These are phyloP conservation scores for Bedellia somnulentella DNA, from an alignment of 2,888 invertebrate species.

Conservation along the genomic window DNA sequence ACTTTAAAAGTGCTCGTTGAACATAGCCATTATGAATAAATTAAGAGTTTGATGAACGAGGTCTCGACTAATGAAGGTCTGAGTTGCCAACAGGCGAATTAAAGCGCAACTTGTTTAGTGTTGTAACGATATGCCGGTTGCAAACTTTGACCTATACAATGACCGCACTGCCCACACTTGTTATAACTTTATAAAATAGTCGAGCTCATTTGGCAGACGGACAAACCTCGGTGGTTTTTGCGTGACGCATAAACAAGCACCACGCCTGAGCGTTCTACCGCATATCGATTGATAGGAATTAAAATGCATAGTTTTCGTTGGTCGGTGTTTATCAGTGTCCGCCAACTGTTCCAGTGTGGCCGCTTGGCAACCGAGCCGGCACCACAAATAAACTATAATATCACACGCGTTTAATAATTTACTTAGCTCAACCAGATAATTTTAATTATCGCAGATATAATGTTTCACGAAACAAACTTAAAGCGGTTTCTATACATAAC, in stretches of 20 bases:
- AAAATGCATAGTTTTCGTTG: conserved; percentile 49
- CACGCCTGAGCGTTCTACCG: conserved; percentile 42
- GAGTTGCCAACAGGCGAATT: conserved; percentile 27
- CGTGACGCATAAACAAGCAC: conserved; percentile 52
- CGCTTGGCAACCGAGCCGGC: conserved; percentile 44
- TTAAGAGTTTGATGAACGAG: conserved; percentile 27
- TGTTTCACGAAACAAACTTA: too few species aligned
- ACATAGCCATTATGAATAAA: conserved; percentile 13
- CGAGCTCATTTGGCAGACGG: conserved; percentile 39
- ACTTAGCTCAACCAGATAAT: too few species aligned
- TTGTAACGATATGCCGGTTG: conserved; percentile 45
- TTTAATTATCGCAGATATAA: too few species aligned
- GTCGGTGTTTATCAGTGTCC: conserved; percentile 41
- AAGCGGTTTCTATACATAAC: too few species aligned
- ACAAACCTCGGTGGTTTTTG: conserved; percentile 51
- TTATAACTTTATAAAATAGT: conserved; percentile 4
- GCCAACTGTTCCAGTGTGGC: conserved; percentile 47
- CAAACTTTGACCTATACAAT: conserved; percentile 35
- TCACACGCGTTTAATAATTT: too few species aligned
- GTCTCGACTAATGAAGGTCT: conserved; percentile 36
- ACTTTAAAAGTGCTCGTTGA: too few species aligned
- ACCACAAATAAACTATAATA: too few species aligned
- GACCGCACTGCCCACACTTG: conserved; percentile 21
- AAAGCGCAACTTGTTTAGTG: conserved; percentile 36
- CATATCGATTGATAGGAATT: conserved; percentile 52